Conservation (phyloP, 2,113 vertebrate species). For the Tympanuchus pallidicinctus region DNA sequence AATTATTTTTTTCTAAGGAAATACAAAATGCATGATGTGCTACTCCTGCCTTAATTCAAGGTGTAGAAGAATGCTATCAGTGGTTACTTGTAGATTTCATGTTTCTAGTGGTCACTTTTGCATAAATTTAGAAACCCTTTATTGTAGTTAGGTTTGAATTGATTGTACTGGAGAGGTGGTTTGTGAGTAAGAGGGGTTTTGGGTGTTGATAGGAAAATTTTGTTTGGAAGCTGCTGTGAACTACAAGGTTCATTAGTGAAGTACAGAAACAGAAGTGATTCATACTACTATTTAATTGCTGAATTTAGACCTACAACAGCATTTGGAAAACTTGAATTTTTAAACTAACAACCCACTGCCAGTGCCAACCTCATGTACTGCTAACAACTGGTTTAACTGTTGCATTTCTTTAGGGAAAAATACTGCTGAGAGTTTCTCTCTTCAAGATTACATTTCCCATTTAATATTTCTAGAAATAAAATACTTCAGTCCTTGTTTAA, state of each 20-base stretch:
- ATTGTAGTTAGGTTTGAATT: neutral
- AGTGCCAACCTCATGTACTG: neutral
- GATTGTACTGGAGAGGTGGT: neutral
- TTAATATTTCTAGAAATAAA: slow-evolving; percentile 6
- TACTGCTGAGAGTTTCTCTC: neutral
- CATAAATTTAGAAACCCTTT: neutral
- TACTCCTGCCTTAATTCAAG: neutral
- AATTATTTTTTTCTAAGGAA: neutral
- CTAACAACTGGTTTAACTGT: neutral
- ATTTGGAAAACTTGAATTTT: neutral
- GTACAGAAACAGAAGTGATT: neutral
- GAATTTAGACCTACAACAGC: slow-evolving; percentile 13
- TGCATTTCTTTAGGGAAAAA: neutral
- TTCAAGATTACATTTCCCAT: neutral
- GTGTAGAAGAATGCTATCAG: neutral
- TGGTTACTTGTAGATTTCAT: neutral
- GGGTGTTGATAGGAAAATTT: neutral
- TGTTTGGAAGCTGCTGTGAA: neutral
- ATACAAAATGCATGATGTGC: neutral
- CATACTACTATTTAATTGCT: neutral
- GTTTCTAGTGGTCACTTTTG: neutral
- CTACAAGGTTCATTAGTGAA: neutral
- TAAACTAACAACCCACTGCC: neutral
- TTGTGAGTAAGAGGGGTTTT: neutral
- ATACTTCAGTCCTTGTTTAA: neutral